Evolutionary conservation across 1,140 invertebrate species (phyloP), one percentile per base, ranked within the genome.

Genomic region (Olivierus martensii): DNA sequence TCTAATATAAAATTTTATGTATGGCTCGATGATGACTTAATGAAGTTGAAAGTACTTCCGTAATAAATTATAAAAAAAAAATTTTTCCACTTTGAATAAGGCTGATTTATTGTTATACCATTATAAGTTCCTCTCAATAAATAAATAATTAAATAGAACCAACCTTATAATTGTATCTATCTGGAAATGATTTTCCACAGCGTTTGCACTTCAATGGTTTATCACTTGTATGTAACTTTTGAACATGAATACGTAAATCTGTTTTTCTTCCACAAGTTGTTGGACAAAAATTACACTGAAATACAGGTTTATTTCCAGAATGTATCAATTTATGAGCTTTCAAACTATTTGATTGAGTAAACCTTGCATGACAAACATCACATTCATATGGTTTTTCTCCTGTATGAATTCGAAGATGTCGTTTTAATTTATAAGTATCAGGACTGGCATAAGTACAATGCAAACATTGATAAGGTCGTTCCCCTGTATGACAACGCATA

Each of bases 361-460:
- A 98, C 60, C 87, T 75, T 28, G 86, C 65, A 52, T 74, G 70
- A 59, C 78, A 79, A 28, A 78, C 71, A 53, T 78, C 75, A 66
- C 78, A 79, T 57, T 75, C 73, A 56, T 79, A 79, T 10, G 78
- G 78, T 58, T 78, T 79, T 58, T 79, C 77, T 1, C 77, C 74
- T 0, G 78, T 79, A 58, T 79, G 78, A 49, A 77, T 78, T 35
- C 78, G 60, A 35, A 79, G 61, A 66, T 79, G 78, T 15, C 78
- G 62, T 63, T 79, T 79, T 15, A 98, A 71, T 71, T 97, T 97
- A 68, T 96, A 97, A 12, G 92, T 95, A 69, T 98, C 93, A 5
- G 92, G 92, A 64, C 88, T 94, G 15, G 93, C 92, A 65, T 98
- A 98, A 3, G 88, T 93, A 73, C 93, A 98, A 70, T 96, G 87